Percentiles rank a stretch among this genome's conserved stretches.
These are phyloP conservation scores for Ditula angustiorana DNA, from an alignment of 2,888 invertebrate species.

Conservation along the genomic window DNA sequence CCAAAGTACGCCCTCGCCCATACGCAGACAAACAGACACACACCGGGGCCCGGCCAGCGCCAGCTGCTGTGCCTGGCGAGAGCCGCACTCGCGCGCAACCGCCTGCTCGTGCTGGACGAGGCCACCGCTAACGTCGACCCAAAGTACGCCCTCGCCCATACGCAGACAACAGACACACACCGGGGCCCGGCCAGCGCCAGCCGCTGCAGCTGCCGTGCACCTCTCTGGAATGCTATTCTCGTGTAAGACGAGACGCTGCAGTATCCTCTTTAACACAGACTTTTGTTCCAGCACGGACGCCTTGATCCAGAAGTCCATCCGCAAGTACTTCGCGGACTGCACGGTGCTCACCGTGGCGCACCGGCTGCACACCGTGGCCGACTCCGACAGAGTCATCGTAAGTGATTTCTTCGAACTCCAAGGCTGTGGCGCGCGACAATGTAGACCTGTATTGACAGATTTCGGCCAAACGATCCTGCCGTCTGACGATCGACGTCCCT, in stretches of 20 bases:
- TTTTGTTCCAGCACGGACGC: conserved; percentile 89
- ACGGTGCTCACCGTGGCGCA: conserved; percentile 97
- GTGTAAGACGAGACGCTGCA: not conserved
- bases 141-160: conserved; percentile 77
- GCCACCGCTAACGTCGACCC: conserved; percentile 97
- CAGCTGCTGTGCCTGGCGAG: conserved; percentile 95
- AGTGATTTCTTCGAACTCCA: too few relatives aligned
- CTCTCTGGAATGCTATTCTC: not conserved
- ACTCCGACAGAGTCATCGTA: conserved; percentile 93
- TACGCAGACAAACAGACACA: conserved; percentile 47
- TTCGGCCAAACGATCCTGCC: too few relatives aligned
- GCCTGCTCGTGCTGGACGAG: conserved; percentile 94
- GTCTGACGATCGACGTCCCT: too few relatives aligned
- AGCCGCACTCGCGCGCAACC: conserved; percentile 91
- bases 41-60: conserved; percentile 94
- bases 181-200: not conserved
- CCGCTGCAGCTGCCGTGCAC: too few relatives aligned
- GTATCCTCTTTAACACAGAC: not conserved
- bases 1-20: conserved; percentile 84
- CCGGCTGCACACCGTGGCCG: conserved; percentile 95
- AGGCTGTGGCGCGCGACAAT: too few relatives aligned
- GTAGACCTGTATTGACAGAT: too few relatives aligned
- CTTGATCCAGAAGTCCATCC: conserved; percentile 93
- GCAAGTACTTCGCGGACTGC: conserved; percentile 91
- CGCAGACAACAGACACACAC: conserved; percentile 50